Base-by-base conservation (phyloP, 2,797 vertebrate genomes). In the Sebastes iracundus region DNA sequence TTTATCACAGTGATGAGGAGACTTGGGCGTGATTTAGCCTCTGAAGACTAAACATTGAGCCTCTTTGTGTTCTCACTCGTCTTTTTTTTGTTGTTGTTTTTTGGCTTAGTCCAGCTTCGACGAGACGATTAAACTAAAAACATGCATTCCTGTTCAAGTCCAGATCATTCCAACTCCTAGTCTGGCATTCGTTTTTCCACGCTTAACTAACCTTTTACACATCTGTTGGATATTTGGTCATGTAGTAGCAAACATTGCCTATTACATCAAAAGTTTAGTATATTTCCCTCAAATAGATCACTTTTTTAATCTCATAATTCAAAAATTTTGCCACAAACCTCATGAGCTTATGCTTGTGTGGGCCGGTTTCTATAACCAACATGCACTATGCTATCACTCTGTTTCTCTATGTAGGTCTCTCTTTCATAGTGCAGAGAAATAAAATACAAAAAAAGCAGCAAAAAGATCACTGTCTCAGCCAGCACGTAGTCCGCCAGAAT, bases 81-180 rank as follows among this genome's bases (percentile, higher is more conserved):
- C 70, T 67, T 74, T 80, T 61, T 46, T 28, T 11, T 35, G 12
- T 38, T 38, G 35, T 38, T 38, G 35, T 13, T 27, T 59, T 74
- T 78, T 55, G 77, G 81, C 81, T 66, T 72, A 25, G 80, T 84
- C 88, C 77, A 60, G 58, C 77, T 81, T 81, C 55, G 42, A 81
- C 69, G 72, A 86, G 82, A 89, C 22, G 42, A 79, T 27, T 86
- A 72, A 87, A 86, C 77, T 77, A 76, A 87, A 89, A 89, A 89
- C 81, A 90, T 92, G 87, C 93, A 95, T 95, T 95, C 94, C 92
- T 93, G 81, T 90, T 75, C 62, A 85, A 91, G 87, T 90, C 88
- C 87, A 87, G 88, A 90, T 85, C 93, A 95, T 94, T 95, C 93
- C 93, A 88, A 83, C 85, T 90, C 81, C 67, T 59, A 68, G 86